Base-by-base conservation (phyloP, 2,797 vertebrate species). In the Clarias pachynema region DNA sequence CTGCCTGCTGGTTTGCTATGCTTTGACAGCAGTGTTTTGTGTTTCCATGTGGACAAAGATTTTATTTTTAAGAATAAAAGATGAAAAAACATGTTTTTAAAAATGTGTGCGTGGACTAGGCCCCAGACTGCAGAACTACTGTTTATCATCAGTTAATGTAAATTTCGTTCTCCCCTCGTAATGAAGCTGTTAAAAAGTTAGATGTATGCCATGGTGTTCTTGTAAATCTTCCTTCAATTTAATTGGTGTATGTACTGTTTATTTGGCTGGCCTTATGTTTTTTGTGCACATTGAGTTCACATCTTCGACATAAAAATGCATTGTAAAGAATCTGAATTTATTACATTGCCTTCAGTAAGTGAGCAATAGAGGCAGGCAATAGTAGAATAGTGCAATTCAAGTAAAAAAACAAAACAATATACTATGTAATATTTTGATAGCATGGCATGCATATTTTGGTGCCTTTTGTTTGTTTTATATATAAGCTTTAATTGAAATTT, bases 391-490 rank as follows among this genome's bases (percentile, higher is more conserved):
- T 69, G 31, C 79, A 66, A 59, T 68, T 80, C 0, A 31, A 22
- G 24, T 59, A 24, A 37, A 24, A n/a, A 15, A 6, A 0, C 4
- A n/a, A 62, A 62, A 22, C 18, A 26, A 60, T 60, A 37, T 37
- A 24, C 12, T 37, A 9, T 59, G 2, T 74, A n/a, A n/a, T 77
- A 60, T 37, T 15, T 78, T 37, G 20, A 12, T 37, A 4, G 40
- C 18, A 14, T 59, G 74, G 53, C 18, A 56, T 56, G 8, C 6
- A 3, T 57, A 77, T 22, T 77, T 59, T 77, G 74, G 18, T 77
- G 75, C 75, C 80, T 88, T 87, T 75, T 85, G 81, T 85, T 85
- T 83, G 5, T 75, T 14, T 60, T 22, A n/a, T 60, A 34, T 8
- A 10, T 44, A 44, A 44, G 12, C 10, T 81, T 84, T 89, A 86